Percentiles rank a stretch among this genome's conserved stretches.
These are phyloP conservation scores for Noctilio leporinus DNA, from an alignment of 2,113 vertebrate species.

Conservation along the genomic window DNA sequence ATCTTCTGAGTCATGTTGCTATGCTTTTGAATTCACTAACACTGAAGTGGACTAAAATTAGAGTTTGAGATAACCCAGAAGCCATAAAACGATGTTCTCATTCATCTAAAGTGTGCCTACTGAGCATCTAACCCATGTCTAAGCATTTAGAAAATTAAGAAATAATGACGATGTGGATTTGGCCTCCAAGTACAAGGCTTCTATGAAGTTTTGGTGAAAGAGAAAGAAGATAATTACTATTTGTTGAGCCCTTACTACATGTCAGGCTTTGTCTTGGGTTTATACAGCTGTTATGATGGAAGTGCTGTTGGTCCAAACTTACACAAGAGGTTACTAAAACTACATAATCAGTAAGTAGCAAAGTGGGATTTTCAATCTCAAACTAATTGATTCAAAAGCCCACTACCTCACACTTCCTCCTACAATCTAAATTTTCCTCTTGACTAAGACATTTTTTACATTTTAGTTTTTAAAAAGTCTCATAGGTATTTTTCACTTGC, in stretches of 20 bases:
- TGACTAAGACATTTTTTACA: neutral
- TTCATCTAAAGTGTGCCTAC: constrained; percentile 37
- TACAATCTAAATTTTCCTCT: neutral
- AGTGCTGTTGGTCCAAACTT: neutral
- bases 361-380: neutral
- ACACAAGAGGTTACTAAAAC: neutral
- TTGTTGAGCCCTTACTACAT: neutral
- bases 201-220: neutral
- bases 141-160: neutral
- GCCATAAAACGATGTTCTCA: constrained; percentile 39
- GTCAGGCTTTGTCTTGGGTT: neutral
- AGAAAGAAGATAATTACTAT: neutral
- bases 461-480: neutral
- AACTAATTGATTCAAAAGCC: neutral
- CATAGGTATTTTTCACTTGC: constrained; percentile 6
- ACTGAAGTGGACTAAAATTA: constrained; percentile 50
- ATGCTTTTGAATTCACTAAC: constrained; percentile 46
- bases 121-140: neutral
- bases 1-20: constrained; percentile 56
- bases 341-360: neutral
- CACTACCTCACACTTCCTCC: neutral
- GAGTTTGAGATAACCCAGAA: constrained; percentile 41
- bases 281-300: neutral
- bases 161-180: neutral
- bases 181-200: neutral